Percentiles rank a stretch among this genome's conserved stretches.
Conservation (phyloP, 2,888 invertebrate genomes). For the Itoplectis maculator region DNA sequence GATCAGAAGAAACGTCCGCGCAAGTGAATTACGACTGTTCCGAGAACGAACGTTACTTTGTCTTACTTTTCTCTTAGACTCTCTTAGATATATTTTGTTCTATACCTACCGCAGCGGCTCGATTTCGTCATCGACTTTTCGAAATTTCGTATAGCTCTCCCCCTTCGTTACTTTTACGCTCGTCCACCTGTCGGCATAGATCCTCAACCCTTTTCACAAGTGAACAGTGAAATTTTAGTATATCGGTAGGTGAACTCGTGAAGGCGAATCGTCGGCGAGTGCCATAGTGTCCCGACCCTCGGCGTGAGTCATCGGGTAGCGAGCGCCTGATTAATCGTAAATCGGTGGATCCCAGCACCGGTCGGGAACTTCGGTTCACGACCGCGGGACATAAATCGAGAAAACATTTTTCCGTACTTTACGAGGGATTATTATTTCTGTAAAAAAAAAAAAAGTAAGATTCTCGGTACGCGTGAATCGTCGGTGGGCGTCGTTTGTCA, state of each 20-base stretch:
- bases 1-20: conserved; percentile 31
- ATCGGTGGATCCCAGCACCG: conserved; percentile 24
- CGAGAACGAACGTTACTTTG: conserved; percentile 52
- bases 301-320: conserved; percentile 54
- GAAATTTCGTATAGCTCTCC: conserved; percentile 7
- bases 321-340: conserved; percentile 59
- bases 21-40: conserved; percentile 59
- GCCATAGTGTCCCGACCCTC: conserved; percentile 40
- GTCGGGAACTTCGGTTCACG: not conserved
- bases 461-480: conserved; percentile 29
- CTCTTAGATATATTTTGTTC: conserved; percentile 2
- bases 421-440: conserved; percentile 56
- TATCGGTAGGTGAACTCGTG: not conserved
- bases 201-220: conserved; percentile 45
- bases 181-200: conserved; percentile 15
- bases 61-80: conserved; percentile 43
- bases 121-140: conserved; percentile 59
- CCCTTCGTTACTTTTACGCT: conserved; percentile 14
- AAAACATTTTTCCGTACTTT: conserved; percentile 15
- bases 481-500: conserved; percentile 50
- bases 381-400: conserved; percentile 46
- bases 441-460: conserved; percentile 6
- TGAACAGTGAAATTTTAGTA: too few relatives aligned
- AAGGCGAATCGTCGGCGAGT: conserved; percentile 1
- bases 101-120: not conserved